phyloP scores from a whole-genome alignment of 2,113 vertebrate species.

The Ptilonorhynchus violaceus region DNA sequence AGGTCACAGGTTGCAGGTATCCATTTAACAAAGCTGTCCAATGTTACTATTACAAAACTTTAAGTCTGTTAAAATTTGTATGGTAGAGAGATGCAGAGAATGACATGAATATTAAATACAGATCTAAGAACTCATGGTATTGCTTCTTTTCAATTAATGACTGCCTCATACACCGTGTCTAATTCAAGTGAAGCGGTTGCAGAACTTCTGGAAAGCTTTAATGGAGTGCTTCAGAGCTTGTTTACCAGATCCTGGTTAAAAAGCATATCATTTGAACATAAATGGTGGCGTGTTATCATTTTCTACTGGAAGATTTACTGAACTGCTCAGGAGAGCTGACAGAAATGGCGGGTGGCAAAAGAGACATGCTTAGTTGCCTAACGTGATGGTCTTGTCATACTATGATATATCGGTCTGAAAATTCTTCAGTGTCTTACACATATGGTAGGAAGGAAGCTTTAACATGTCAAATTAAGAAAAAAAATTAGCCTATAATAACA shows the following conservation, averaged over 20 bases:
- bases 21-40: neutral
- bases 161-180: neutral
- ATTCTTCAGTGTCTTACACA: neutral
- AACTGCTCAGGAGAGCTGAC: neutral
- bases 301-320: neutral
- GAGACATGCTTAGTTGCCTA: neutral
- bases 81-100: neutral
- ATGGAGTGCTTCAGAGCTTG: neutral
- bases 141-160: neutral
- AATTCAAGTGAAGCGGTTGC: neutral
- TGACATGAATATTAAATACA: neutral
- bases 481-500: neutral
- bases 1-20: neutral
- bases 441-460: neutral
- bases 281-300: neutral
- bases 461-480: slow-evolving; percentile 16
- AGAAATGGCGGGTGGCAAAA: neutral
- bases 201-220: slow-evolving; percentile 14
- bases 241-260: slow-evolving; percentile 15
- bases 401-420: neutral
- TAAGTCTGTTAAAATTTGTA: neutral
- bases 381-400: neutral
- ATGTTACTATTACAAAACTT: neutral
- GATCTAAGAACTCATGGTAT: neutral
- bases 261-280: neutral